These are phyloP conservation scores for Lophius piscatorius DNA, from an alignment of 2,113 vertebrate species.

Conservation along the genomic window DNA sequence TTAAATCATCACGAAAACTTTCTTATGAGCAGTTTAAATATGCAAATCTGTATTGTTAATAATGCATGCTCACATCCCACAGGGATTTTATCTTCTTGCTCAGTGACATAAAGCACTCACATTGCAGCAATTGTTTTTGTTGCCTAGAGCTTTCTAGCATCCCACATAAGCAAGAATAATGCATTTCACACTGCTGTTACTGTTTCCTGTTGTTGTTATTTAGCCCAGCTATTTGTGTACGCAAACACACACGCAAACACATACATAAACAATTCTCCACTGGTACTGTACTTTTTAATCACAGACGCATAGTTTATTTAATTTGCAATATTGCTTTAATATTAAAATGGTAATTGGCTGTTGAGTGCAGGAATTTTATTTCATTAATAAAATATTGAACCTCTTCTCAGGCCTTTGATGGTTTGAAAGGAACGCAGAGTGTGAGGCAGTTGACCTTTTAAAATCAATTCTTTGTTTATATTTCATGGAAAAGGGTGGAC, in stretches of 20 bases:
- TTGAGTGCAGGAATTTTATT: conserved; percentile 19
- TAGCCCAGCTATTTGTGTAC: no score
- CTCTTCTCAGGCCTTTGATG: conserved; percentile 11
- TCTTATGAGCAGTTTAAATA: no score
- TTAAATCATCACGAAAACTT: no score
- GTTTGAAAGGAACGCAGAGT: conserved; percentile 4
- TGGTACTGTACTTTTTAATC: conserved; percentile 24
- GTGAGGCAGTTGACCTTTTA: background rate
- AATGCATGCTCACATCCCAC: conserved; percentile 42
- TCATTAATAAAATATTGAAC: conserved; percentile 41
- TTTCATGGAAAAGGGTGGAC: conserved; percentile 1
- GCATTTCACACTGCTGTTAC: conserved; percentile 30
- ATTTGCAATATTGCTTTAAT: conserved; percentile 26
- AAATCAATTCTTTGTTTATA: conserved; percentile 19
- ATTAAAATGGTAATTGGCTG: conserved; percentile 40
- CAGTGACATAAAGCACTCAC: background rate
- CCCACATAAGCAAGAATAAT: conserved; percentile 28
- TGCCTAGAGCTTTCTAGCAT: conserved; percentile 6
- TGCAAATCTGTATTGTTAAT: conserved; percentile 41
- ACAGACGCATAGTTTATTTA: conserved; percentile 10
- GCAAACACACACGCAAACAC: no score
- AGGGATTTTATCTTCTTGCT: conserved; percentile 10
- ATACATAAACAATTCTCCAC: conserved; percentile 15
- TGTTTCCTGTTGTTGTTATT: conserved; percentile 39
- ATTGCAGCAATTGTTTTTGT: conserved; percentile 14